These are phyloP conservation scores for Oopsacas minuta DNA, from an alignment of 37 sponge, comb jelly and placozoan genomes.

Conservation along the genomic window DNA sequence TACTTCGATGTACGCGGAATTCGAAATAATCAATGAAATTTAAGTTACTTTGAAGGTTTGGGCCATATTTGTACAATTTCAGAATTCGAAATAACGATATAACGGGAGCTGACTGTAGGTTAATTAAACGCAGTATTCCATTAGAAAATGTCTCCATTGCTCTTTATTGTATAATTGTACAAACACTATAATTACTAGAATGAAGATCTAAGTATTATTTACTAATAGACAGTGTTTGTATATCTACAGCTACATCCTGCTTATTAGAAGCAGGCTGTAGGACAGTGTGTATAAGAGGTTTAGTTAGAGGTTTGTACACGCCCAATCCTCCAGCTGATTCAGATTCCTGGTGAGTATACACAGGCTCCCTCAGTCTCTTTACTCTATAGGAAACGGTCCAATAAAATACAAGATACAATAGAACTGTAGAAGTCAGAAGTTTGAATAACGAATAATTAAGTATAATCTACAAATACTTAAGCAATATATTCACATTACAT, in stretches of 20 bases:
- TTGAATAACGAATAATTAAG: background rate
- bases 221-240: background rate
- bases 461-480: background rate
- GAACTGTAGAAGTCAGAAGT: background rate
- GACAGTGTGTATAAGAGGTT: background rate
- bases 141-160: too few relatives aligned
- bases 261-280: background rate
- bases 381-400: constrained; percentile 21
- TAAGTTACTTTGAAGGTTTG: too few relatives aligned
- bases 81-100: too few relatives aligned
- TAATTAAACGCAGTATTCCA: too few relatives aligned
- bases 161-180: too few relatives aligned
- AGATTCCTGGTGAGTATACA: constrained; percentile 76
- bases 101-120: too few relatives aligned
- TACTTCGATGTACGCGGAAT: too few relatives aligned
- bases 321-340: constrained; percentile 83
- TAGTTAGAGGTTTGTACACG: constrained; percentile 28
- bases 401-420: background rate
- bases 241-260: background rate
- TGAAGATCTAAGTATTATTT: too few relatives aligned
- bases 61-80: too few relatives aligned
- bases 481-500: too few relatives aligned
- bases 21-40: too few relatives aligned
- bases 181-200: too few relatives aligned
- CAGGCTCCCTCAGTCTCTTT: constrained; percentile 47